phyloP scores from a whole-genome alignment of 2,113 vertebrate species.

The Excalfactoria chinensis region DNA sequence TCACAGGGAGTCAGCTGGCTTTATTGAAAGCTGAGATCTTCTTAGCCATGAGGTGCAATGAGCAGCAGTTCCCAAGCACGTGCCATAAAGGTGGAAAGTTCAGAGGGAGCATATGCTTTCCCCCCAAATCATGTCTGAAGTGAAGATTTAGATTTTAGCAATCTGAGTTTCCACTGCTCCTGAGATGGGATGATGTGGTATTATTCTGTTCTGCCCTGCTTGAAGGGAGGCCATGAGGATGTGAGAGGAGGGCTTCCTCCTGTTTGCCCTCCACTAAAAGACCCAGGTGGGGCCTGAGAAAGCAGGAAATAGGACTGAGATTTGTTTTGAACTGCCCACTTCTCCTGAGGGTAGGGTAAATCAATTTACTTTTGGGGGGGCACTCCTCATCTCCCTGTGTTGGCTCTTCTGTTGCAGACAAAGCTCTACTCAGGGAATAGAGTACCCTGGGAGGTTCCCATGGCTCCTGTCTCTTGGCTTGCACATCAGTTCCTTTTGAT shows the following conservation, averaged over 20 bases:
- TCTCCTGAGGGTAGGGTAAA: neutral
- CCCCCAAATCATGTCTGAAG: neutral
- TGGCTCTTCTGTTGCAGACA: neutral
- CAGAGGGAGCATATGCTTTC: neutral
- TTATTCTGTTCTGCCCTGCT: neutral
- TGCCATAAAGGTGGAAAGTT: neutral
- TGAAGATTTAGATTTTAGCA: neutral
- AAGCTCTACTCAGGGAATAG: neutral
- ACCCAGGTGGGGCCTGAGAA: neutral
- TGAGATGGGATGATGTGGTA: neutral
- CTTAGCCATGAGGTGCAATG: neutral
- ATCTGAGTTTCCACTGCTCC: neutral
- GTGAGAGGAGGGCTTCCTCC: neutral
- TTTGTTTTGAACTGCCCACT: neutral
- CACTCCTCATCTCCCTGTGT: neutral
- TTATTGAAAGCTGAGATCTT: slow-evolving; percentile 29
- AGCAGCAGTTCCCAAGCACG: accelerated
- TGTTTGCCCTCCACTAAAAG: too few relatives aligned
- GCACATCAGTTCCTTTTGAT: accelerated
- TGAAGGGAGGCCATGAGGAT: neutral
- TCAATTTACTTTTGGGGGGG: neutral
- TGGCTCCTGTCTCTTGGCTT: neutral
- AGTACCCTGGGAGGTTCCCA: neutral
- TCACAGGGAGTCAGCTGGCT: slow-evolving; percentile 15
- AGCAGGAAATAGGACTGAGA: neutral